phyloP scores from a whole-genome alignment of 2,888 invertebrate genomes.

The Clistopyga incitator region DNA sequence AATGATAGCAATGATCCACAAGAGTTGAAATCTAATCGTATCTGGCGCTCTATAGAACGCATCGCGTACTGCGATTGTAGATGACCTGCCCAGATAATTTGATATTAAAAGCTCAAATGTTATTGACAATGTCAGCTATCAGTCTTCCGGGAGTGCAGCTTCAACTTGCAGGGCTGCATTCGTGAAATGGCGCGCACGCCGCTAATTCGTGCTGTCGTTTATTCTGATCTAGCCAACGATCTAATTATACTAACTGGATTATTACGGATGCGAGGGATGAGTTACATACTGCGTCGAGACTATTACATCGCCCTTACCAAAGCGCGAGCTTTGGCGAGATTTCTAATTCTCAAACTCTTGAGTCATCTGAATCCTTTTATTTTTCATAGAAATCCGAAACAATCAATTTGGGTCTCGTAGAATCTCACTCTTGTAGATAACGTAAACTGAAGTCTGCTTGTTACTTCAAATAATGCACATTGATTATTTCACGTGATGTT shows the following conservation, averaged over 20 bases:
- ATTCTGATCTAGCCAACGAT: constrained; percentile 49
- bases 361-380: neutral
- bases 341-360: neutral
- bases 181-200: constrained; percentile 29
- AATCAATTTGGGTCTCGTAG: neutral
- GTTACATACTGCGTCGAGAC: constrained; percentile 40
- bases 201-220: constrained; percentile 40
- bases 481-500: constrained; percentile 2
- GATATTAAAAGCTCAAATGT: constrained; percentile 21
- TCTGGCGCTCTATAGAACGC: neutral
- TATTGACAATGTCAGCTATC: constrained; percentile 44
- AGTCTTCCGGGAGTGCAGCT: constrained; percentile 27
- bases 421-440: neutral
- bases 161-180: constrained; percentile 58
- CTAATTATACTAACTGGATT: constrained; percentile 72
- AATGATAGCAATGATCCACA: constrained; percentile 35
- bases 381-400: neutral
- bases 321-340: neutral
- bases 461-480: constrained; percentile 1
- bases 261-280: constrained; percentile 48
- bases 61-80: neutral
- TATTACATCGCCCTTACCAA: neutral
- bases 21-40: constrained; percentile 21
- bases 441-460: neutral
- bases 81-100: constrained; percentile 17